Conservation (phyloP, 2,888 invertebrate species). For the Zaprionus obscuricornis region DNA sequence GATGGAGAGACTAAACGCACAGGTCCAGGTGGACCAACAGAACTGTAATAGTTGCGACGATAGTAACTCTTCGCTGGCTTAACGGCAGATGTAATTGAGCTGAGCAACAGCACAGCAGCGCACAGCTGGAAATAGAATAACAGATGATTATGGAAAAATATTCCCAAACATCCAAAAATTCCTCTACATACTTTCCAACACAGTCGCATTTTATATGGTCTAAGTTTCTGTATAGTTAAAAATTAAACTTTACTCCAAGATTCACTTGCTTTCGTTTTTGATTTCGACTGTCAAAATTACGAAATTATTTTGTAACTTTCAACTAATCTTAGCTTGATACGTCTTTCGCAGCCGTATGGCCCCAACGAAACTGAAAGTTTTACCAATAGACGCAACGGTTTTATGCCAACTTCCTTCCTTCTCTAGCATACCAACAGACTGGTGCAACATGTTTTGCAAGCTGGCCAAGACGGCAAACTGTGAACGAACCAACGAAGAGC, state of each 20-base stretch:
- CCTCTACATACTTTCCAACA: conserved; percentile 62
- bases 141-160: neutral
- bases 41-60: conserved; percentile 66
- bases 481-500: conserved; percentile 15
- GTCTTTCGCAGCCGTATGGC: conserved; percentile 68
- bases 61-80: conserved; percentile 53
- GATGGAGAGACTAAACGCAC: conserved; percentile 37
- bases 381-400: conserved; percentile 76
- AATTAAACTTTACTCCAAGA: conserved; percentile 23
- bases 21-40: conserved; percentile 62
- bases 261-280: neutral
- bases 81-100: conserved; percentile 32
- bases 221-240: conserved; percentile 2
- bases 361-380: conserved; percentile 82
- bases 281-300: neutral
- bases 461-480: conserved; percentile 52
- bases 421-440: conserved; percentile 30
- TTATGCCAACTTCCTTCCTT: conserved; percentile 80
- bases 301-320: conserved; percentile 1
- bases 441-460: conserved; percentile 71
- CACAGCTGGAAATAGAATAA: conserved; percentile 51
- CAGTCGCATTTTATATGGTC: conserved; percentile 51
- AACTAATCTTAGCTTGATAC: conserved; percentile 6
- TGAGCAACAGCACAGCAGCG: conserved; percentile 49
- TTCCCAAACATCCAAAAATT: neutral